Evolutionary conservation across 2,888 invertebrate species (phyloP).

Genomic region (Lasioglossum marginatum): DNA sequence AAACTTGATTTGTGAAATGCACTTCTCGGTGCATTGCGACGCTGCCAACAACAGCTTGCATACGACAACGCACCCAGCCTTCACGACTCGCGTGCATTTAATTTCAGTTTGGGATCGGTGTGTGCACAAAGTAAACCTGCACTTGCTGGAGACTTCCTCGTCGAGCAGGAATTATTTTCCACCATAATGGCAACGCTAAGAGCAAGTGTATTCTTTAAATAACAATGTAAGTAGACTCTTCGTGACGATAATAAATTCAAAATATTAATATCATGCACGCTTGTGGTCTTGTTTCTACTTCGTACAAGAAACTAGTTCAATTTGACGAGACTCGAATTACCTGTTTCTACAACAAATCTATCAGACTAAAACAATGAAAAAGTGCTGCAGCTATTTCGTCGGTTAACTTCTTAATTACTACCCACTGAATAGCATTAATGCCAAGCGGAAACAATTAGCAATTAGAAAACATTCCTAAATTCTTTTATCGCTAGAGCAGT

Average conservation of each 20-base stretch:
- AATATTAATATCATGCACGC: not conserved
- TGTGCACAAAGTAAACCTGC: constrained; percentile 8
- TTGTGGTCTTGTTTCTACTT: too few relatives aligned
- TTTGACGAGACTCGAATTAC: not conserved
- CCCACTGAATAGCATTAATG: not conserved
- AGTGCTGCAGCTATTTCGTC: not conserved
- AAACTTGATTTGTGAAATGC: constrained; percentile 21
- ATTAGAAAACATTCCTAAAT: not conserved
- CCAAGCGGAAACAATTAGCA: not conserved
- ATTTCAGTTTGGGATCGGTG: constrained; percentile 21
- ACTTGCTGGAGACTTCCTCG: constrained; percentile 22
- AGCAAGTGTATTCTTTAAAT: not conserved
- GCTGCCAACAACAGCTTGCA: constrained; percentile 16
- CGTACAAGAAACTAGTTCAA: not conserved
- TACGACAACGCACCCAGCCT: constrained; percentile 27
- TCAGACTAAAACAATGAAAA: not conserved
- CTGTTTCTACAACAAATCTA: not conserved
- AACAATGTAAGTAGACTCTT: not conserved
- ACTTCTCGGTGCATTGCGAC: not conserved
- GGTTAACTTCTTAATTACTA: not conserved
- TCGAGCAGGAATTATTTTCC: not conserved
- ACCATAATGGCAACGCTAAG: not conserved
- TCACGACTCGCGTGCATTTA: constrained; percentile 23
- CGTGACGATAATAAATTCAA: not conserved
- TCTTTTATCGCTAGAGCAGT: not conserved